Conservation (phyloP, 2,113 vertebrate genomes). For the Indicator indicator region DNA sequence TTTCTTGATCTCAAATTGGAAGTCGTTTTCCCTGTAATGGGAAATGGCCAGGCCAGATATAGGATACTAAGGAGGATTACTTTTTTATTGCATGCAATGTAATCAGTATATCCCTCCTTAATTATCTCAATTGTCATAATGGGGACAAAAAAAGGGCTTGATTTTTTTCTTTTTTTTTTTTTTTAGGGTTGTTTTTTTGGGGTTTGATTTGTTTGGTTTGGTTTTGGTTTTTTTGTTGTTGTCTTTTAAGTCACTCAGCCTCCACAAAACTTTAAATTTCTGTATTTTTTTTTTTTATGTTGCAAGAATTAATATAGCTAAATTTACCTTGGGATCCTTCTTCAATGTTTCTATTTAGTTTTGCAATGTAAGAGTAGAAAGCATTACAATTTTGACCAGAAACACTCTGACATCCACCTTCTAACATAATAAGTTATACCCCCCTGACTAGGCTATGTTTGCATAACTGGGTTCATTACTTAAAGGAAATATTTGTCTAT, state of each 20-base stretch:
- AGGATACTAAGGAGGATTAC: not conserved
- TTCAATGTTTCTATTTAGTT: not conserved
- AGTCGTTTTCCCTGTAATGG: not conserved
- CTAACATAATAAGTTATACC: not conserved
- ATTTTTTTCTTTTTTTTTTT: too few species aligned
- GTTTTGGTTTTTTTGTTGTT: not conserved
- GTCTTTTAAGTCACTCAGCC: not conserved
- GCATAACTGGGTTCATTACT: not conserved
- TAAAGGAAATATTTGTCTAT: not conserved
- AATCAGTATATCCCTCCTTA: not conserved
- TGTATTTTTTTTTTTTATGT: not conserved
- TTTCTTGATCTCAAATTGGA: slow-evolving; percentile 1
- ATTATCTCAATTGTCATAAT: not conserved
- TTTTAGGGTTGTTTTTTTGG: not conserved
- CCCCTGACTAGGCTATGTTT: not conserved
- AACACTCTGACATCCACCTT: not conserved
- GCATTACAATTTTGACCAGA: not conserved
- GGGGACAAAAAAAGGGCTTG: not conserved
- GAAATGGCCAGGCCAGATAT: slow-evolving; percentile 7
- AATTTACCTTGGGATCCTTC: not conserved
- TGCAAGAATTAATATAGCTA: not conserved
- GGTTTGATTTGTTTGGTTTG: not conserved
- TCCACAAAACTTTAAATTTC: not conserved
- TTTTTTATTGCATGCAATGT: not conserved
- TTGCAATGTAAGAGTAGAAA: not conserved